Evolutionary conservation across 1,140 invertebrate species (phyloP), one percentile per base, ranked within the genome.

Genomic region (Saxidomus purpurata): DNA sequence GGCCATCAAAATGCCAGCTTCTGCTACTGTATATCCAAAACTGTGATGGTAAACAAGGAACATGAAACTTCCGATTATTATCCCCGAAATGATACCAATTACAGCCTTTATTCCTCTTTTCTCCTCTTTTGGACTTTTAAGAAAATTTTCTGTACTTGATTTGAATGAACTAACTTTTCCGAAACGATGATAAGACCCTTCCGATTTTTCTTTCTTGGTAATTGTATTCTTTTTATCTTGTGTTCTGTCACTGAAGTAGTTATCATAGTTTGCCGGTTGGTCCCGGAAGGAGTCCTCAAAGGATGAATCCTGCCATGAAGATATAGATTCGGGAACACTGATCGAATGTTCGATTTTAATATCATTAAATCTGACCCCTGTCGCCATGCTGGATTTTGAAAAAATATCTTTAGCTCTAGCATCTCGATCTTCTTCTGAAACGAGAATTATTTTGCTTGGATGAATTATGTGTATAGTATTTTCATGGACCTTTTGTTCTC

Each of bases 111-210:
- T 19, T 0, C 49, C 22, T 69, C 31, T 79, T n/a, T 80, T 77
- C 77, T 61, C 86, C 17, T 63, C 76, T 15, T 38, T 79, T 19
- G 17, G 13, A 43, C 86, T 87, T 22, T 36, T 34, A 1, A 87
- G 4, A 17, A 87, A 43, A 36, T 77, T 76, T 87, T 87, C 84
- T 38, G 84, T 87, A 28, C 84, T 87, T 36, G 69, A 59, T 25
- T 76, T 59, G 19, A 87, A 61, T 2, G 52, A 25, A 11, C n/a
- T 77, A 1, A 77, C 36, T 43, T 87, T 77, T 28, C 25, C 36
- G 6, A 34, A 47, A 25, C 47, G 67, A 38, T 69, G 81, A 31
- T 69, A 84, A 1, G 17, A 28, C 3, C 38, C 61, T 6, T 67
- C 59, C 1, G n/a, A 28, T 28, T 49, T 69, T 22, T 43, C 28